Evolutionary conservation across 2,888 invertebrate genomes (phyloP), one percentile per base, ranked within the genome.

Genomic region (Parelbella ahira): DNA sequence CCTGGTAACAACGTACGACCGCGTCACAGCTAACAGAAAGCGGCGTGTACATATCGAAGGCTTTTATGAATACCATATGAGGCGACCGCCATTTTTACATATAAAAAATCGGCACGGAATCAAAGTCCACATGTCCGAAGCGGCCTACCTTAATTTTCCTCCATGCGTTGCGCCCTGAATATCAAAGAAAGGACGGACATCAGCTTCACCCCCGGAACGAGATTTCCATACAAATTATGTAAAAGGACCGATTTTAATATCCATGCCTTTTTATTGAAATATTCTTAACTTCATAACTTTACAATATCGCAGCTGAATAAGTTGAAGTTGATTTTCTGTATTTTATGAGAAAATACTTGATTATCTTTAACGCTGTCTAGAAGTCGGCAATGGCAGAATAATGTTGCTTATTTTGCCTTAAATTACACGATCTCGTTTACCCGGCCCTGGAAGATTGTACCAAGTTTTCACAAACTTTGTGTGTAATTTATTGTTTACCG

Each of bases 381-480:
- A 68, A 77, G 66, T 70, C 75, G 67, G 78, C 74, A 78, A 78
- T 74, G 65, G 63, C 65, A 57, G 64, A 70, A 77, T 76, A 78
- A 80, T 84, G 80, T 77, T 74, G 78, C 78, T 81, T 80, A 82
- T 82, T 83, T 79, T 69, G 66, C 66, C 74, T 74, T 76, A 83
- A 81, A 82, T 83, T 79, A 77, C 79, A 82, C 79, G 78, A 84
- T 83, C 79, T 80, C 75, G 76, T 80, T 83, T 81, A 80, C n/a
- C 75, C 71, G 67, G 65, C 60, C 75, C 82, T 84, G 79, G 82
- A 79, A 83, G 76, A 80, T 80, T 76, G 71, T 72, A 71, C 74
- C 62, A 75, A 81, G 77, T 81, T 83, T 77, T 72, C 69, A 45
- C 68, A 71, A 80, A 84, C 71, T 82, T 82, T 79, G 66, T 63